Evolutionary conservation across 2,888 invertebrate genomes (phyloP), one percentile per base, ranked within the genome.

Genomic region (Cenopis cana): DNA sequence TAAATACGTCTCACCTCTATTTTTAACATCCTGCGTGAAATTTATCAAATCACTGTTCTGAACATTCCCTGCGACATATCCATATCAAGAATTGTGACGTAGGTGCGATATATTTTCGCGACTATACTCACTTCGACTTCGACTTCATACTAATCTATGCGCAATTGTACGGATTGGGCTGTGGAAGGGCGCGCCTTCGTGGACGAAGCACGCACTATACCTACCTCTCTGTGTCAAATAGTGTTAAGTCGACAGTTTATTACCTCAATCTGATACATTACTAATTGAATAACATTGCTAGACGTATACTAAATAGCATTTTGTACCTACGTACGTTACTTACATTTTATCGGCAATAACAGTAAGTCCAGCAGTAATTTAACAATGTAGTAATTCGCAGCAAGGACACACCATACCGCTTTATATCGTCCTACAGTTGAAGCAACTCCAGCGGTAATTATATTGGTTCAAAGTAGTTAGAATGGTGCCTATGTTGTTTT

Each of bases 341-440:
- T 33, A 62, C 61, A 62, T 62, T 62, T 62, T 50, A 62, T 62
- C 50, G 36, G 18, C 52, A 64, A 38, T 52, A 36, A 50, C 20
- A 67, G 36, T 36, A 59, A 38, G 20, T 59, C 8, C 50, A 36
- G 14, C 36, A 49, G 17, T 59, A 67, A 50, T 20, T 24, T 24
- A 33, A 59, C 50, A 67, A 52, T 36, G 33, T 52, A 54, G 60
- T 17, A 46, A 68, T 68, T 68, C 14, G 41, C 60, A 59, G 50
- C 59, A 54, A 41, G 49, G 50, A 49, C 66, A 57, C 20, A 67
- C 38, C 38, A 36, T 57, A 24, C 36, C 18, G 33, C 66, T 57
- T 41, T 60, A 29, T 46, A 54, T 52, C 18, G 17, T 10, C 60
- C 14, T 68, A 46, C 60, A 20, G 41, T 60, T 59, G 59, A 18